Evolutionary conservation across 2,888 invertebrate genomes (phyloP).

Genomic region (Macrophya annulata): DNA sequence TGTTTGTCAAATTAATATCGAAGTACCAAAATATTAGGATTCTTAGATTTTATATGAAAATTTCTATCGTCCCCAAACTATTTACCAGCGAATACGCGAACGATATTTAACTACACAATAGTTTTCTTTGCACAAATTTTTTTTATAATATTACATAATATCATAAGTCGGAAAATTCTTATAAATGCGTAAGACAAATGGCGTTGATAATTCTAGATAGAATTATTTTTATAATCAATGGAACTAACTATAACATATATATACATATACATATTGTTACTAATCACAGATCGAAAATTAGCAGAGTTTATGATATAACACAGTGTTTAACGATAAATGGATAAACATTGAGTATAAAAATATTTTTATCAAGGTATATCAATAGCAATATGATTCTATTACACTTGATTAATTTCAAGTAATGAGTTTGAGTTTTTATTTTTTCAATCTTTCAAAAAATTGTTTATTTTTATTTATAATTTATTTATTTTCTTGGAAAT

Average conservation of each 20-base stretch:
- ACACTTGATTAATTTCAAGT: not conserved
- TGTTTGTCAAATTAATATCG: not conserved
- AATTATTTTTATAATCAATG: constrained; percentile 22
- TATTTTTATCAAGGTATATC: not conserved
- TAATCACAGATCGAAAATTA: not conserved
- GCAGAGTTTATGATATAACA: not conserved
- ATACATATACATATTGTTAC: too few relatives aligned
- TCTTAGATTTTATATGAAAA: not conserved
- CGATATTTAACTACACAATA: not conserved
- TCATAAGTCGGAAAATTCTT: not conserved
- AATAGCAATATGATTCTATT: not conserved
- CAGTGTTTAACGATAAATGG: not conserved
- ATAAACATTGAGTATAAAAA: constrained; percentile 15
- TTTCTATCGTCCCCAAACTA: not conserved
- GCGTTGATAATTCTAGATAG: not conserved
- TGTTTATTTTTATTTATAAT: not conserved
- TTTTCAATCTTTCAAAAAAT: not conserved
- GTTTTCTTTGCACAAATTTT: not conserved
- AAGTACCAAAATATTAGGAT: not conserved
- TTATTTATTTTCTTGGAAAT: not conserved
- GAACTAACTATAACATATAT: not conserved
- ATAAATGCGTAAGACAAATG: not conserved
- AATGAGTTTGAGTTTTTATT: not conserved
- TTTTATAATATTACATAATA: not conserved
- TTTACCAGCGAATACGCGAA: not conserved